Percentiles rank a stretch among this genome's conserved stretches.
These are phyloP conservation scores for Myxocyprinus asiaticus DNA, from an alignment of 2,113 vertebrate species.

Conservation along the genomic window DNA sequence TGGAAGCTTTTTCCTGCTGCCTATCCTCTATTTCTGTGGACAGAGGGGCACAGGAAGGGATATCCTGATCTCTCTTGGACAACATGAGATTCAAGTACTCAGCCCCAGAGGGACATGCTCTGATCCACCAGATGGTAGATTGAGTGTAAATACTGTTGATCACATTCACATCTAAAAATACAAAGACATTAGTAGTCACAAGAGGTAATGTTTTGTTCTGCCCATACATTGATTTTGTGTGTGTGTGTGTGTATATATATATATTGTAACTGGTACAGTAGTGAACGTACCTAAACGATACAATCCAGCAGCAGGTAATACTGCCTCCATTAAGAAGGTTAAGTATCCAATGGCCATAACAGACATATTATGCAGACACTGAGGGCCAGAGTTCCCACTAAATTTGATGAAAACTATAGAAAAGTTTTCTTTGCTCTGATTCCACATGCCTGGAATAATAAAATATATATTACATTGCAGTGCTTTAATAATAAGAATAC, in stretches of 20 bases:
- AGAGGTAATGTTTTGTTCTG: slow-evolving; percentile 2
- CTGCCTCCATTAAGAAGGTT: slow-evolving; percentile 36
- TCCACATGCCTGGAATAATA: slow-evolving; percentile 47
- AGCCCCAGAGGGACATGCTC: slow-evolving; percentile 31
- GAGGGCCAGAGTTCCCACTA: slow-evolving; percentile 53
- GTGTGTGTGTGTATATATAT: too few relatives aligned
- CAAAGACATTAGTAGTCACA: not conserved
- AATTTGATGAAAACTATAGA: slow-evolving; percentile 47
- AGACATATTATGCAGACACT: slow-evolving; percentile 55
- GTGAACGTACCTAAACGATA: slow-evolving; percentile 55
- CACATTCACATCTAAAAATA: slow-evolving; percentile 32
- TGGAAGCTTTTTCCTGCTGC: not conserved
- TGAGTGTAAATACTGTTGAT: slow-evolving; percentile 39
- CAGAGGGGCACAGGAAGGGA: slow-evolving; percentile 47
- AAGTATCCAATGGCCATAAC: slow-evolving; percentile 55
- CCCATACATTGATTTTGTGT: too few relatives aligned
- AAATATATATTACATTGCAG: not conserved
- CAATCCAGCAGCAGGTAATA: slow-evolving; percentile 44
- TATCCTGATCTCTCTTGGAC: slow-evolving; percentile 31
- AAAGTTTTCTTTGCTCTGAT: slow-evolving; percentile 15
- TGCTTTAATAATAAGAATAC: not conserved
- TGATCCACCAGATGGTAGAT: slow-evolving; percentile 31
- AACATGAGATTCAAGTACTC: slow-evolving; percentile 45
- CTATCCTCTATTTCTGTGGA: slow-evolving; percentile 1
- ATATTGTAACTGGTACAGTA: not conserved